Evolutionary conservation across 2,797 vertebrate species (phyloP).

Genomic region (Gymnoscopelus microlampas): DNA sequence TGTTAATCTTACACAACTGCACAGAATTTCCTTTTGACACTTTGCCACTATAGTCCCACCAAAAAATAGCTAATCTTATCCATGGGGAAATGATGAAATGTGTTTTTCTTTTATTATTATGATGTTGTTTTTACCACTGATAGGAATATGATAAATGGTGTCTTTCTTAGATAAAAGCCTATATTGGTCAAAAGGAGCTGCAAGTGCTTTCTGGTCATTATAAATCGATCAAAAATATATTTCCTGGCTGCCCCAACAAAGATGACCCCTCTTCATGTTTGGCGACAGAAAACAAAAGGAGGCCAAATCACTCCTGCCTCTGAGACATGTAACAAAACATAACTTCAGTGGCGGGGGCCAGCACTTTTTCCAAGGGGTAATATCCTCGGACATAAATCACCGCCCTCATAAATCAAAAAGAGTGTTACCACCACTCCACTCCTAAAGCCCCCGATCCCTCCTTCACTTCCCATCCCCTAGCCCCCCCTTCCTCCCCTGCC

Average conservation of each 20-base stretch:
- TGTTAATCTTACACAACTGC: neutral
- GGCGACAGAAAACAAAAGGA: conserved; percentile 68
- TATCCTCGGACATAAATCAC: conserved; percentile 77
- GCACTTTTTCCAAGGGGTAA: conserved; percentile 69
- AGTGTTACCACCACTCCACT: conserved; percentile 59
- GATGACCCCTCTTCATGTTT: conserved; percentile 61
- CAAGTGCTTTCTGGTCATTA: conserved; percentile 31
- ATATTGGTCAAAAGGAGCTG: neutral
- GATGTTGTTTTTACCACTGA: neutral
- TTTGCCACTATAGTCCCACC: neutral
- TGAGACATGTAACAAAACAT: conserved; percentile 78
- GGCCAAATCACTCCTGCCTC: conserved; percentile 73
- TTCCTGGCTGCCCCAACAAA: conserved; percentile 58
- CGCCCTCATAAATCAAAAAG: conserved; percentile 68
- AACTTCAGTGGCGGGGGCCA: conserved; percentile 66
- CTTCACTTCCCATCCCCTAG: conserved; percentile 37
- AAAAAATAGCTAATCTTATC: neutral
- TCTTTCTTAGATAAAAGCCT: neutral
- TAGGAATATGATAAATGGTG: too few relatives aligned
- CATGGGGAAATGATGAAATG: neutral
- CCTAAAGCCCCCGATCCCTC: conserved; percentile 48
- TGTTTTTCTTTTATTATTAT: conserved; percentile 3
- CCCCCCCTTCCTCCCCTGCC: conserved; percentile 30
- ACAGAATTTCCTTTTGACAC: neutral
- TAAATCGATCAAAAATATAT: conserved; percentile 44